A percentile compares a stretch with the other conserved stretches of the same genome.
These are phyloP conservation scores for Microctenopoma lineatum DNA, from an alignment of 2,797 vertebrate species.

Conservation along the genomic window DNA sequence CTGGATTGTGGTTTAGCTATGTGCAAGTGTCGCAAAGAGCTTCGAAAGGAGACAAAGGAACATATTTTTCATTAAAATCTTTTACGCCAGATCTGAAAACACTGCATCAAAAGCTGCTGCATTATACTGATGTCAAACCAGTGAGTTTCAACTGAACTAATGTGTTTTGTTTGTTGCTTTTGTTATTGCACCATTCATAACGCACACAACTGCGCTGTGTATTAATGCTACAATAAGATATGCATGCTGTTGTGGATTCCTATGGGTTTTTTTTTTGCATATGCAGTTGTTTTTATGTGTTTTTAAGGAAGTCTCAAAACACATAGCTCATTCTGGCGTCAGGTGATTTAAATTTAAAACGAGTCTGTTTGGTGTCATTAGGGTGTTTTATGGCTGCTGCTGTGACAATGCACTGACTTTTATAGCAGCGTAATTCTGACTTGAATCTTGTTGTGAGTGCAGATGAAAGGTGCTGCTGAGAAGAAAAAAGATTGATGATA, in stretches of 20 bases:
- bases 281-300: conserved; percentile 46
- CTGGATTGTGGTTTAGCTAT: neutral
- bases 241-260: conserved; percentile 23
- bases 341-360: conserved; percentile 62
- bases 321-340: conserved; percentile 46
- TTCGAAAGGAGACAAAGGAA: neutral
- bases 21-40: too few species aligned
- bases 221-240: conserved; percentile 15
- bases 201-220: conserved; percentile 12
- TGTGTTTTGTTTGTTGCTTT: conserved; percentile 17
- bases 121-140: neutral
- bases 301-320: conserved; percentile 35
- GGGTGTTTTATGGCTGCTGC: conserved; percentile 67
- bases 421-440: conserved; percentile 51
- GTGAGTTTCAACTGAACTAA: conserved; percentile 1
- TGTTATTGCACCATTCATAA: conserved; percentile 34
- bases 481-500: conserved; percentile 16
- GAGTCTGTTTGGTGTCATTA: conserved; percentile 58
- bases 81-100: too few species aligned
- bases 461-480: conserved; percentile 56
- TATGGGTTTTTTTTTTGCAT: conserved; percentile 13
- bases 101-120: neutral
- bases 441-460: conserved; percentile 40
- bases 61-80: too few species aligned
- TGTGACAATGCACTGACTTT: conserved; percentile 68